Evolutionary conservation across 1,140 invertebrate species (phyloP), one percentile per base, ranked within the genome.

Genomic region (Marisa cornuarietis): DNA sequence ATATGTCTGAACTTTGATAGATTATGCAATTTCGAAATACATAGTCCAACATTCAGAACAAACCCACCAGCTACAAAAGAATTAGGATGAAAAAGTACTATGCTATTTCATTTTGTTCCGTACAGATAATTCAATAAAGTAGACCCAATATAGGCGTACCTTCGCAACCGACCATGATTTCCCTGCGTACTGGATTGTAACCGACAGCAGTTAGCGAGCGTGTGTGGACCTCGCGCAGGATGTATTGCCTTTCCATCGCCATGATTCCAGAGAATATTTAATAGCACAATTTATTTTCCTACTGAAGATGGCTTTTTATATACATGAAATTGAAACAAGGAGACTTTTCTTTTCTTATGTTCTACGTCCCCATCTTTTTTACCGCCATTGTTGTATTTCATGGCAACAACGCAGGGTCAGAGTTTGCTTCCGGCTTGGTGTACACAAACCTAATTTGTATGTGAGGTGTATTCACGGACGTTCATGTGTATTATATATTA

Each of bases 111-210:
- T 6, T 42, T 42, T 42, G 31, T 6, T 42, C 31, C 31, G 1
- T 4, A 42, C 31, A 42, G 31, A 42, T 42, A 42, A 42, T 42
- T 42, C 31, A 42, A 42, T 42, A 42, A 42, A 42, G 6, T 42
- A 42, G 31, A 42, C 31, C 31, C 0, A 42, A 42, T 42, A 6
- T 42, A 62, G 3, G 22, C 31, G 18, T 86, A 90, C 90, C 90
- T 88, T 91, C 90, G 83, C 85, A 91, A 73, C 90, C 90, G n/a
- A 90, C 84, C n/a, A 89, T 71, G 63, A 91, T 88, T 85, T 91
- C 90, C 31, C 89, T 80, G 49, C 89, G 81, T 31, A 79, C 81
- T 7, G 89, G 89, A 81, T 89, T 89, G 78, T 87, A 91, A 16
- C 90, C 90, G n/a, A 91, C 76, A 0, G 90, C 88, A 42, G 90